phyloP scores from a whole-genome alignment of 2,797 vertebrate genomes.

The Ctenopoma kingsleyae region DNA sequence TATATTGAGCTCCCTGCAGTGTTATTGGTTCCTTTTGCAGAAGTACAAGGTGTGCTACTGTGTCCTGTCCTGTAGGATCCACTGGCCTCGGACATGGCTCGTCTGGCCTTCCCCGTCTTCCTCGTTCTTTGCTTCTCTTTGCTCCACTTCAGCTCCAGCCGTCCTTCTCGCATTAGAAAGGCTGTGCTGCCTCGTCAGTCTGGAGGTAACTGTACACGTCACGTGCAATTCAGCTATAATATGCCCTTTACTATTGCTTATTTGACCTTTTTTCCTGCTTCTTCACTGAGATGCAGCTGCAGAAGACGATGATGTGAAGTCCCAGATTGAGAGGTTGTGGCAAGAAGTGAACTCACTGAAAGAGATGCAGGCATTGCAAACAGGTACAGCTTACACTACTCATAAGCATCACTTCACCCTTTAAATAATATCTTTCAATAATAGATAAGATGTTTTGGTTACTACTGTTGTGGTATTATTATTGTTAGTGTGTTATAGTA shows the following conservation, averaged over 20 bases:
- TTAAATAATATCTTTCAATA: not conserved
- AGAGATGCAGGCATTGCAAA: conserved; percentile 96
- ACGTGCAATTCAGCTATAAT: not conserved
- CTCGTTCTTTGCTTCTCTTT: conserved; percentile 86
- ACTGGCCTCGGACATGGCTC: conserved; percentile 86
- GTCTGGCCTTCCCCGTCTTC: conserved; percentile 82
- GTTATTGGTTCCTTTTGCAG: conserved; percentile 63
- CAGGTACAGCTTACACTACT: conserved; percentile 84
- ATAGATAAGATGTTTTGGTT: not conserved
- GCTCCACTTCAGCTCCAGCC: conserved; percentile 84
- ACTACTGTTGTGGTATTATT: not conserved
- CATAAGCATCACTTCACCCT: not conserved
- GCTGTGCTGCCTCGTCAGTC: conserved; percentile 86
- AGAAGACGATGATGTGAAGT: conserved; percentile 90
- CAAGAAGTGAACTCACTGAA: conserved; percentile 96
- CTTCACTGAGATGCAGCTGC: conserved; percentile 73
- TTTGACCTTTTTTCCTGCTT: conserved; percentile 30
- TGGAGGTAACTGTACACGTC: conserved; percentile 82
- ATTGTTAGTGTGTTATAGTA: not conserved
- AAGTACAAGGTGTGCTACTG: conserved; percentile 64
- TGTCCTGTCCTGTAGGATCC: conserved; percentile 50
- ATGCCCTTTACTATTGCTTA: not conserved
- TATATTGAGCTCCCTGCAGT: conserved; percentile 74
- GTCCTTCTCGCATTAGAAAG: conserved; percentile 86
- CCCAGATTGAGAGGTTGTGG: conserved; percentile 94